Evolutionary conservation across 2,797 vertebrate species (phyloP).

Genomic region (Bufotes viridis): DNA sequence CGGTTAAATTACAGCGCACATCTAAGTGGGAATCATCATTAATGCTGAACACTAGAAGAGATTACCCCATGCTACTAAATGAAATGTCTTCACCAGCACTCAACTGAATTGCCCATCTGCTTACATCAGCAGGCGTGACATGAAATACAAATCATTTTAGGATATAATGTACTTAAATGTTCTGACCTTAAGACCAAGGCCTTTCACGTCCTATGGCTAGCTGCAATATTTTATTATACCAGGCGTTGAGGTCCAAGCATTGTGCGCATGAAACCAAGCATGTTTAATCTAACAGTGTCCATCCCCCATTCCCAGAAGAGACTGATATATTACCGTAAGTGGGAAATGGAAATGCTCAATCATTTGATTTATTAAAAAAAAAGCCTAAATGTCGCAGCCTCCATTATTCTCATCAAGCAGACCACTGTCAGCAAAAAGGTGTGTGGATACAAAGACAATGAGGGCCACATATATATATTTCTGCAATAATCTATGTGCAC

Average conservation of each 20-base stretch:
- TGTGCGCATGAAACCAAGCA: not conserved
- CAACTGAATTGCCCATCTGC: slow-evolving; percentile 29
- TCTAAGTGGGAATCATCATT: not conserved
- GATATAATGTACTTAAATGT: slow-evolving; percentile 22
- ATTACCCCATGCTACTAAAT: slow-evolving; percentile 8
- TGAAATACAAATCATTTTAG: slow-evolving; percentile 14
- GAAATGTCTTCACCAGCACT: slow-evolving; percentile 19
- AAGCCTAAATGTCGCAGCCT: too few relatives aligned
- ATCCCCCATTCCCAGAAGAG: not conserved
- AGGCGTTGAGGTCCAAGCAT: not conserved
- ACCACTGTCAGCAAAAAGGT: not conserved
- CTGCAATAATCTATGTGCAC: too few relatives aligned
- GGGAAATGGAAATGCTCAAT: not conserved
- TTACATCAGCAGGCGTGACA: not conserved
- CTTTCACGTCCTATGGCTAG: not conserved
- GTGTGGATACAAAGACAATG: not conserved
- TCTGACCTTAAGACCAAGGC: not conserved
- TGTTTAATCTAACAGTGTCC: not conserved
- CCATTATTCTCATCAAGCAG: not conserved
- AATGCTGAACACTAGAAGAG: slow-evolving; percentile 5
- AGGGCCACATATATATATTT: too few relatives aligned
- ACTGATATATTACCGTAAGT: not conserved
- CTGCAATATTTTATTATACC: not conserved
- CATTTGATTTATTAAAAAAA: too few relatives aligned
- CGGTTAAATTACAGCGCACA: not conserved